Base-by-base conservation (phyloP, 2,113 vertebrate species). In the Jacana jacana region DNA sequence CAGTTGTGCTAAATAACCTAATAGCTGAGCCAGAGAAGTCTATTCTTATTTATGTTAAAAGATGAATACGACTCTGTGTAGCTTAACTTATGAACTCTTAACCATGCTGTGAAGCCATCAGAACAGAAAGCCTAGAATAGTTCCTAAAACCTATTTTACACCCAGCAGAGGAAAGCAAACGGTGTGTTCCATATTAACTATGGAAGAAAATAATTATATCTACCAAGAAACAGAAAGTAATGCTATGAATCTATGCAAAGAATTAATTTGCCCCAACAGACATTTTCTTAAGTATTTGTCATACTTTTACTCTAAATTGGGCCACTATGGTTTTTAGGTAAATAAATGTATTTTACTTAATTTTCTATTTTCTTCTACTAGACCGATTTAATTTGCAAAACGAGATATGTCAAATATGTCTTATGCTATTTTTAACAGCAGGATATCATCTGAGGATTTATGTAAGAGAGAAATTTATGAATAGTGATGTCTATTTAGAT, bases 391-490 rank as follows among this genome's bases (percentile, higher is more conserved):
- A 49, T 94, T 98, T 97, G 94, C 80, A 70, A 65, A 91, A 97
- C 84, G 76, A 95, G 30, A 30, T 79, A 11, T 22, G 79, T 86
- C 78, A 93, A 25, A 81, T 82, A 87, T 89, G 70, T 94, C 66
- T 94, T 81, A 71, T 3, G 4, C 48, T 71, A 83, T 28, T 77
- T 96, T 97, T 88, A 96, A 89, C 76, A 91, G 71, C 65, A 94
- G 76, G 76, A 82, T 97, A 93, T 85, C 60, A 61, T 96, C 66
- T 96, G 91, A 96, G 80, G 80, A 68, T 91, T 96, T 97, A 66
- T 85, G 75, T 79, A 94, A 64, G 61, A 89, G 42, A 95, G 39
- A 96, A 60, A 93, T 92, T 96, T 96, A 94, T 97, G 92, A 96
- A 95, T 81, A 93, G 69, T 83, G 46, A 46, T 83, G 68, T 91